phyloP scores from a whole-genome alignment of 2,797 vertebrate species.

The Hypotaenidia okinawae region DNA sequence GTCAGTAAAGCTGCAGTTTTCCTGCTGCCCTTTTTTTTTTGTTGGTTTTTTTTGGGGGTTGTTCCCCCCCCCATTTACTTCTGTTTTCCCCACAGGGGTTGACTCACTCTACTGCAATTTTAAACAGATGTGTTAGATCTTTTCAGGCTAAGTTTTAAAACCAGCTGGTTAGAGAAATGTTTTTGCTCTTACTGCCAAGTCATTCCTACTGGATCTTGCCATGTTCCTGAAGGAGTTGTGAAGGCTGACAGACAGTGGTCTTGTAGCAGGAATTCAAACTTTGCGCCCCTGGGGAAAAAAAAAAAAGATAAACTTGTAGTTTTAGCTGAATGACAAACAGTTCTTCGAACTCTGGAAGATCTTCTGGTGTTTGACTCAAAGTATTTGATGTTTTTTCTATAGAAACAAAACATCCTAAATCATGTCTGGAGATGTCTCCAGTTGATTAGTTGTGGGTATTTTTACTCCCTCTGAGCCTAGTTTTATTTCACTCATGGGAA shows the following conservation, averaged over 20 bases:
- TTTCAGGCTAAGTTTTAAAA: neutral
- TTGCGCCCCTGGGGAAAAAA: neutral
- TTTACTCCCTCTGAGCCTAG: neutral
- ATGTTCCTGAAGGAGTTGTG: neutral
- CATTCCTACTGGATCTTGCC: neutral
- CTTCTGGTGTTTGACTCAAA: neutral
- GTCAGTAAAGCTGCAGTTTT: neutral
- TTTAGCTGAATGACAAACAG: neutral
- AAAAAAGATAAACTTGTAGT: neutral
- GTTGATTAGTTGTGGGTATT: conserved; percentile 7
- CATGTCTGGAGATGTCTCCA: neutral
- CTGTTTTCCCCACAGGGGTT: neutral
- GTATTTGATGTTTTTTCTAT: neutral
- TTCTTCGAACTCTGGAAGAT: neutral
- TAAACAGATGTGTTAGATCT: neutral
- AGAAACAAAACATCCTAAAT: conserved; percentile 10
- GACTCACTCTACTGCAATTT: neutral
- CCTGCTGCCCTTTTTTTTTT: neutral
- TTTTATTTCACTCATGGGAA: conserved; percentile 4
- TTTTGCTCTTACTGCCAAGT: neutral
- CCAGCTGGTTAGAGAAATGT: neutral
- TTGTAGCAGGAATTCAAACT: neutral
- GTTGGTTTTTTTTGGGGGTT: neutral
- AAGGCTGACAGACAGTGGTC: neutral
- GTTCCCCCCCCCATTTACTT: neutral